Percentiles rank a stretch among this genome's conserved stretches.
phyloP scores from a whole-genome alignment of 2,113 vertebrate genomes.

The Holacanthus passer region DNA sequence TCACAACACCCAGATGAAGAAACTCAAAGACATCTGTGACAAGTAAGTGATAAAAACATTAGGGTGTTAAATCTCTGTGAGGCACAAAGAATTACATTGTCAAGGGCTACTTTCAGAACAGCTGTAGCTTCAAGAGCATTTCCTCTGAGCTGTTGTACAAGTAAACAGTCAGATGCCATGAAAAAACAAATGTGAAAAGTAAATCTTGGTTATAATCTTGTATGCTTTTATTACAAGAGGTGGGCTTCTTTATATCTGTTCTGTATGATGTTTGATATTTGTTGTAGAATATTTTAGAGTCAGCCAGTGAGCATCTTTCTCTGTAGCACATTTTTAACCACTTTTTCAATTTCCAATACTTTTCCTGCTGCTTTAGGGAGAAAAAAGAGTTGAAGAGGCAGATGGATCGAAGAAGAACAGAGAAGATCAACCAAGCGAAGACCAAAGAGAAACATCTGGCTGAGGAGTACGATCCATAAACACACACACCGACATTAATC shows the following conservation, averaged over 20 bases:
- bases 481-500: background rate
- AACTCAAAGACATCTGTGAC: slow-evolving; percentile 95
- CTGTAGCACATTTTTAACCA: background rate
- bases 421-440: slow-evolving; percentile 97
- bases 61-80: background rate
- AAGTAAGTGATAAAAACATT: slow-evolving; percentile 86
- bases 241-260: background rate
- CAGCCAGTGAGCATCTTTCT: too few species aligned
- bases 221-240: too few species aligned
- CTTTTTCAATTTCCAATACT: background rate
- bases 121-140: background rate
- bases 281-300: background rate
- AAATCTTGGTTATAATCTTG: too few species aligned
- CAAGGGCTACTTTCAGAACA: background rate
- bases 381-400: slow-evolving; percentile 98
- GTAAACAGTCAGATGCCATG: background rate
- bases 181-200: background rate
- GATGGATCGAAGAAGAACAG: slow-evolving; percentile 98
- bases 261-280: background rate
- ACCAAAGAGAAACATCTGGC: slow-evolving; percentile 98
- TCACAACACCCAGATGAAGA: slow-evolving; percentile 93
- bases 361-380: slow-evolving; percentile 85
- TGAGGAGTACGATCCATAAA: slow-evolving; percentile 90
- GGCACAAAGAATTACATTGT: background rate
- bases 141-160: background rate